Evolutionary conservation across 2,113 vertebrate species (phyloP), one percentile per base, ranked within the genome.

Genomic region (Beaufortia kweichowensis): DNA sequence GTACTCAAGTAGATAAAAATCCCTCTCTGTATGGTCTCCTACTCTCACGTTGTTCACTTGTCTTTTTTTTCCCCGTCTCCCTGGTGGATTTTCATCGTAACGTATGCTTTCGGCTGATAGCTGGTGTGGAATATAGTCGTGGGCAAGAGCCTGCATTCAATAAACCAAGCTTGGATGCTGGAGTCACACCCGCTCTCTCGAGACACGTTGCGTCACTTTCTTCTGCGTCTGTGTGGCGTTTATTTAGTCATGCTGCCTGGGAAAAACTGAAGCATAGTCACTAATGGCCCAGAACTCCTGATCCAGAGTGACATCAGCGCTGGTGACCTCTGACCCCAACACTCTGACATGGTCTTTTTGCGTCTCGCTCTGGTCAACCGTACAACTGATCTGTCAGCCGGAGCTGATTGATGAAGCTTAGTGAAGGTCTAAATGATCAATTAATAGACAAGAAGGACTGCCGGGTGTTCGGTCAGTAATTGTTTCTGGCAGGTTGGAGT

Each of bases 161-260:
- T 43, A 73, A 70, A 46, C 55, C 9, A 9, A 35, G 67, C 7
- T 3, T 9, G 3, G 70, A 61, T 33, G 59, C 76, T 50, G 17
- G 46, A 12, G 76, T 78, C 66, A 59, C 76, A 70, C 76, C 76
- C 76, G 46, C 50, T 53, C 76, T 69, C 76, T 50, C 24, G 76
- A 78, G 76, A 70, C 41, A 12, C n/a, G 12, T 61, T 68, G 66
- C 66, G 76, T 62, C 76, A 70, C 66, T 61, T 59, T 73, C 60
- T 39, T 57, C 35, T 62, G 21, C 24, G 9, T 75, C 77, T 63
- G 31, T 72, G 55, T 50, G 50, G 14, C 48, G 21, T 64, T 29
- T 0, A 53, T 50, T 77, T 69, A 70, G 76, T 69, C 43, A 62
- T 33, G 35, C 6, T 14, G 43, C 24, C 21, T 60, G 76, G 29